Evolutionary conservation across 2,888 invertebrate species (phyloP), one percentile per base, ranked within the genome.

Genomic region (Empis stercorea): DNA sequence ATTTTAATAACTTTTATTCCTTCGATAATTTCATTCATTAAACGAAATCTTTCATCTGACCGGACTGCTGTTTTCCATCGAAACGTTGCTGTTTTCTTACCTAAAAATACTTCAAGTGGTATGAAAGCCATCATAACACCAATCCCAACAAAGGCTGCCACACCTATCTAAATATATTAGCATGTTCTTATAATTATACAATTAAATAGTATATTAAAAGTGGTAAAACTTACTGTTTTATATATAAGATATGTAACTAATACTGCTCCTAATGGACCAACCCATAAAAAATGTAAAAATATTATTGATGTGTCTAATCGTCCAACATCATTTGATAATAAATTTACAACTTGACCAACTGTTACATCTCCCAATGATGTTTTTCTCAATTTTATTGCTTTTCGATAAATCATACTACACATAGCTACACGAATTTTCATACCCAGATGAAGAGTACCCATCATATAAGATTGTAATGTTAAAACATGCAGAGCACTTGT

Each of bases 241-340:
- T 80, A 85, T 75, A 89, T 80, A 49, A 93, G 78, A 63, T 79
- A 82, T 5, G 87, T 81, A 52, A 89, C 81, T 53, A 88, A 78
- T 43, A 83, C 66, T 1, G 89, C 84, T 57, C 92, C 85, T 13
- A 92, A 62, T 0, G 93, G 88, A 1, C 89, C 93, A 52, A 93
- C 80, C 91, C 94, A 92, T 46, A 93, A 73, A 66, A 87, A 95
- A 70, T 95, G 94, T 17, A 91, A 71, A 64, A 94, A 87, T 55
- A 93, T 79, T 53, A 89, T 80, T 23, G 87, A 85, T 47, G 65
- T 58, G 55, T 69, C 68, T 49, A 68, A 55, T 14, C 69, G 63
- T 61, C 87, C 89, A 52, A 96, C 95, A 70, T 97, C 96, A 64
- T 96, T 97, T 4, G 95, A 93, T 55, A 97, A 74, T 10, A 96